Evolutionary conservation across 2,797 vertebrate genomes (phyloP), one percentile per base, ranked within the genome.

Genomic region (Manis crassicaudata): DNA sequence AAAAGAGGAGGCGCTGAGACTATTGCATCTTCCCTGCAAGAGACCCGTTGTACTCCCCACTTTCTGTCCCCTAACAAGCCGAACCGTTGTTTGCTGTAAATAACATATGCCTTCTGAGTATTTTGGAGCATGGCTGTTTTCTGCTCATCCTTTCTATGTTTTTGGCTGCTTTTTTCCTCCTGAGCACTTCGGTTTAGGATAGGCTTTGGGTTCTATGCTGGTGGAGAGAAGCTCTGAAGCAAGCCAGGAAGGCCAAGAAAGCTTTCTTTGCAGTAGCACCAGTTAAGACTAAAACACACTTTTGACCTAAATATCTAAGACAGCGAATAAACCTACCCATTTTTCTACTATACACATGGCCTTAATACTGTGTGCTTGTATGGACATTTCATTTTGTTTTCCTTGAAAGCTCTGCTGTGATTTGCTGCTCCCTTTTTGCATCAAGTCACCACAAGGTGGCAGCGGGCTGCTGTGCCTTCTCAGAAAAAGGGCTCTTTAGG

Each of bases 381-480:
- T 6, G n/a, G 12, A 60, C 43, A 14, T 52, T 93, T 35, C 14
- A 14, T 68, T 97, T 95, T 85, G 32, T 79, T 94, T 92, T 93
- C 46, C 40, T 50, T 63, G 14, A 85, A 56, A n/a, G 9, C 9
- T 56, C 60, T 35, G 54, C 32, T 23, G 6, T 7, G 20, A 14
- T 56, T 88, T 80, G 12, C 67, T 70, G 62, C 54, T 67, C 21
- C 13, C 21, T 2, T 9, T 73, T 91, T 94, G 25, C 25, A n/a
- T n/a, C 3, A 60, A 23, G 6, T 29, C 2, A 27, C 94, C 97
- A 97, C 92, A 63, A 25, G 97, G 91, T 96, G 97, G 97, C 96
- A 96, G 96, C 83, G 94, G 86, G 27, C 80, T 13, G 46, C 96
- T 32, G 37, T 81, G 52, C 29, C 84, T 76, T 11, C 14, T 20